phyloP scores from a whole-genome alignment of 2,113 vertebrate genomes.

The Nycticryphes semicollaris region DNA sequence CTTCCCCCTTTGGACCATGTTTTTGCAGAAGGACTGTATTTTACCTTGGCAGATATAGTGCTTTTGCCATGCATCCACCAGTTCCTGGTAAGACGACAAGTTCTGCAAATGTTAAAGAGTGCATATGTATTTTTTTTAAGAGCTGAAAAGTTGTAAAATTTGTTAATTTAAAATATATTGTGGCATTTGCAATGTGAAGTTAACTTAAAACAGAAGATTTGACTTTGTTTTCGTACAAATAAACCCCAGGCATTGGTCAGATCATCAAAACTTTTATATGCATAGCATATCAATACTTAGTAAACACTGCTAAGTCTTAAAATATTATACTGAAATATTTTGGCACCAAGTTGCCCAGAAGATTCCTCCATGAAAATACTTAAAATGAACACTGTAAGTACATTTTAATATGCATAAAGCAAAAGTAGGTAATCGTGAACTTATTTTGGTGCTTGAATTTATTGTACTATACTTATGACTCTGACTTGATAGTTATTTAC shows the following conservation, averaged over 20 bases:
- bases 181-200: background rate
- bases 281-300: background rate
- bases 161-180: background rate
- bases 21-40: slow-evolving; percentile 96
- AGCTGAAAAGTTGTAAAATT: background rate
- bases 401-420: background rate
- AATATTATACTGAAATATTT: background rate
- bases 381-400: background rate
- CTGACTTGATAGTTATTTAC: background rate
- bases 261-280: background rate
- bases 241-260: background rate
- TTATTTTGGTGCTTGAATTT: background rate
- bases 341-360: background rate
- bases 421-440: background rate
- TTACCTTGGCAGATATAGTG: slow-evolving; percentile 93
- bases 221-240: background rate
- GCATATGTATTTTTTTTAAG: background rate
- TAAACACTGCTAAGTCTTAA: background rate
- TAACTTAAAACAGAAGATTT: background rate
- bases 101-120: background rate
- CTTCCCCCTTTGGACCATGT: slow-evolving; percentile 88
- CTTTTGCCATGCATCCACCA: slow-evolving; percentile 91
- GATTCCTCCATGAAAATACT: background rate
- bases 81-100: slow-evolving; percentile 86
- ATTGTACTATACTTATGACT: background rate